Conservation (phyloP, 2,888 invertebrate species). For the Strigamia crassipes region DNA sequence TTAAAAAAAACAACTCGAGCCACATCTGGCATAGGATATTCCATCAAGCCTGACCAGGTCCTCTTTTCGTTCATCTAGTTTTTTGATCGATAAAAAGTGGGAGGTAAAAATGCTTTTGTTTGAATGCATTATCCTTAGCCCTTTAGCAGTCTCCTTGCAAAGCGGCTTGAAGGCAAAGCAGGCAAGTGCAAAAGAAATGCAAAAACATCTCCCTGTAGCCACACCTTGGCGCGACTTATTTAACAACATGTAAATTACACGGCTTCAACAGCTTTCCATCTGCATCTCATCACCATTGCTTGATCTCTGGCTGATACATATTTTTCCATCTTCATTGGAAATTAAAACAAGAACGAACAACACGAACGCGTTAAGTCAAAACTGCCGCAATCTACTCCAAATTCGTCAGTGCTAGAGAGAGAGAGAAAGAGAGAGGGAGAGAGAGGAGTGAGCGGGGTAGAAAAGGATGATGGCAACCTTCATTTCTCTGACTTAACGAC, state of each 20-base stretch:
- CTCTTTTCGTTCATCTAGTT: background rate
- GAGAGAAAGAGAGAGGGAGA: too few species aligned
- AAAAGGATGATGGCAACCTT: background rate
- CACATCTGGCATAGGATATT: background rate
- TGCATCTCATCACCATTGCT: background rate
- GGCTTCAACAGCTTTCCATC: background rate
- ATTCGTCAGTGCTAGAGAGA: background rate
- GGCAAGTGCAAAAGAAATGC: background rate
- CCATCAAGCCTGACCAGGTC: background rate
- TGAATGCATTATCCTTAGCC: background rate
- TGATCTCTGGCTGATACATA: constrained; percentile 3
- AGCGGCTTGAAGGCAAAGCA: background rate
- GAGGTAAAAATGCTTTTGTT: background rate
- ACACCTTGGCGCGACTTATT: background rate
- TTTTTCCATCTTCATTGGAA: constrained; percentile 10
- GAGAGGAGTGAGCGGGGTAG: background rate
- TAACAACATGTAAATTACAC: constrained; percentile 3
- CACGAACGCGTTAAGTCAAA: background rate
- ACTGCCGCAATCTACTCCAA: background rate
- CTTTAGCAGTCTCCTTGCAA: background rate
- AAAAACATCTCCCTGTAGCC: background rate
- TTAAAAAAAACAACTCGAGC: too few species aligned
- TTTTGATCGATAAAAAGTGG: background rate
- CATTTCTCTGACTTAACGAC: constrained; percentile 10
- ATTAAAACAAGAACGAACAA: background rate